These are phyloP conservation scores for Meloidogyne floridensis DNA, from an alignment of 1,140 invertebrate genomes.

Conservation along the genomic window DNA sequence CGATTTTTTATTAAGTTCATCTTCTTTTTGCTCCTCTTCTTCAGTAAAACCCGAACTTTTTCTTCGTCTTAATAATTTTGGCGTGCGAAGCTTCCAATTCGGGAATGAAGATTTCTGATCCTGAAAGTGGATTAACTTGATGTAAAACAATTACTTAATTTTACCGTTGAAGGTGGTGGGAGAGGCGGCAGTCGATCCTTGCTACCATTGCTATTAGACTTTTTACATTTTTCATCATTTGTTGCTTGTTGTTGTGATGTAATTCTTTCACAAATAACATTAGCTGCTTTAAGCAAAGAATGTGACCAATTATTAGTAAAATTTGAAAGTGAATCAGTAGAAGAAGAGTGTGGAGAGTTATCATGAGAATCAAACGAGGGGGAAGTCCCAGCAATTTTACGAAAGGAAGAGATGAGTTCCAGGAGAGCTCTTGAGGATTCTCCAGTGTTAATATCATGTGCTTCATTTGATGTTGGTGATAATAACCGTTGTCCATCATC, in stretches of 20 bases:
- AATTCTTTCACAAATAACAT: constrained; percentile 61
- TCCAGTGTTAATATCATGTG: constrained; percentile 3
- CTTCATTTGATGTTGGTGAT: background rate
- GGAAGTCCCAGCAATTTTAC: constrained; percentile 10
- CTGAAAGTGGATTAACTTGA: background rate
- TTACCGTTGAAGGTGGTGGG: background rate
- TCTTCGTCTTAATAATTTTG: background rate
- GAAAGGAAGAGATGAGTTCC: constrained; percentile 22
- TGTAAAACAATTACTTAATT: no score
- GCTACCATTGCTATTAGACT: background rate
- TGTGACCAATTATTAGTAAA: constrained; percentile 51
- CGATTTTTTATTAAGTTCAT: background rate
- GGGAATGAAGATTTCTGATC: background rate
- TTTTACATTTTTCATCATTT: background rate
- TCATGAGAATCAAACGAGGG: background rate
- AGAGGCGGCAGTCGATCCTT: constrained; percentile 22
- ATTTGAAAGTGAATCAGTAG: background rate
- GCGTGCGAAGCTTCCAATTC: background rate
- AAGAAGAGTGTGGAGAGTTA: constrained; percentile 19
- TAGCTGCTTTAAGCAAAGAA: constrained; percentile 55
- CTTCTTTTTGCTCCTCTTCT: background rate
- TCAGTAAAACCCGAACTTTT: background rate
- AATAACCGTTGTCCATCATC: background rate
- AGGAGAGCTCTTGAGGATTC: constrained; percentile 26
- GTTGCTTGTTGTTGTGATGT: background rate